Percentiles rank a stretch among this genome's conserved stretches.
Evolutionary conservation across 2,888 invertebrate genomes (phyloP).

Genomic region (Boloria euphrosyne): DNA sequence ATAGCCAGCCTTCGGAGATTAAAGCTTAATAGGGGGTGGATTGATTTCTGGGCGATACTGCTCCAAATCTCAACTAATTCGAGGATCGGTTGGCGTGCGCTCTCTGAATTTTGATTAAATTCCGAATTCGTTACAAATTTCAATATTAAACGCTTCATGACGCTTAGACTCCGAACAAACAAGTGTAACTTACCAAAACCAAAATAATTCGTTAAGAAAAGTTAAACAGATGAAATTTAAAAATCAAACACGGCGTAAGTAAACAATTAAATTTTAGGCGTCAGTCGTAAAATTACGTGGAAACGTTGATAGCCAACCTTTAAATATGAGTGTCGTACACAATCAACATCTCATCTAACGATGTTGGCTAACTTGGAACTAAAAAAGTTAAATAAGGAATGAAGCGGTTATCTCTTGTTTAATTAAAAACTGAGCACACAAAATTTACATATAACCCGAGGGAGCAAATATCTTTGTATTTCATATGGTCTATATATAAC

Average conservation of each 20-base stretch:
- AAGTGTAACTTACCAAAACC: neutral
- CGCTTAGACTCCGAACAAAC: no score
- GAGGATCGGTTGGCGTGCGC: slow-evolving; percentile 50
- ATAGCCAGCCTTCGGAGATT: slow-evolving; percentile 79
- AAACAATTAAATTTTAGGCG: slow-evolving; percentile 24
- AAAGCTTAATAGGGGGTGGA: slow-evolving; percentile 78
- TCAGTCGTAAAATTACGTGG: slow-evolving; percentile 25
- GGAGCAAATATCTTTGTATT: slow-evolving; percentile 49
- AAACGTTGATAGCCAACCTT: slow-evolving; percentile 19
- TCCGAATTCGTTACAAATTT: slow-evolving; percentile 32
- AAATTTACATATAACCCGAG: slow-evolving; percentile 71
- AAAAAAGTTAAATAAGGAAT: slow-evolving; percentile 71
- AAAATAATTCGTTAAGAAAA: neutral
- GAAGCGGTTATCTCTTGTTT: slow-evolving; percentile 72
- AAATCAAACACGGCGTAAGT: slow-evolving; percentile 11
- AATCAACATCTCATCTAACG: slow-evolving; percentile 42
- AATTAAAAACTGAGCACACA: slow-evolving; percentile 72
- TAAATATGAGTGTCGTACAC: slow-evolving; percentile 25
- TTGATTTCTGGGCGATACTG: slow-evolving; percentile 75
- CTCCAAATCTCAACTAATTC: slow-evolving; percentile 64
- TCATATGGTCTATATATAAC: slow-evolving; percentile 23
- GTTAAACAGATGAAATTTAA: neutral
- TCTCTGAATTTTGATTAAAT: slow-evolving; percentile 53
- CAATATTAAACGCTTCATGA: slow-evolving; percentile 3
- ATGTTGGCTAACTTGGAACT: slow-evolving; percentile 59